phyloP scores from a whole-genome alignment of 2,113 vertebrate species.

The Rhegmatorhina hoffmannsi region DNA sequence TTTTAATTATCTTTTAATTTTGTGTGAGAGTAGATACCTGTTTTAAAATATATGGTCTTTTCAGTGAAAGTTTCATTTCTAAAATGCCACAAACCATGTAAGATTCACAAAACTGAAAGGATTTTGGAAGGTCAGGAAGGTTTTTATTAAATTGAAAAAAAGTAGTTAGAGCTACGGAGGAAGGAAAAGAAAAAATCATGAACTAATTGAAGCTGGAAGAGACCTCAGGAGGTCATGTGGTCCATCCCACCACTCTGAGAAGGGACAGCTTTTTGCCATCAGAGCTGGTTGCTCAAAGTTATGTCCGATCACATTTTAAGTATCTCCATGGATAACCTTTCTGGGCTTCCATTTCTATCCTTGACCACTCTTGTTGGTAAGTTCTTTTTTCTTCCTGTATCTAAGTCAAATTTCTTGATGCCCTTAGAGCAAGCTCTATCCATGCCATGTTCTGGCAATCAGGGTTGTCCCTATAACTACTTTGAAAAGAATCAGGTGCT shows the following conservation, averaged over 20 bases:
- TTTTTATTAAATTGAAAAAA: background rate
- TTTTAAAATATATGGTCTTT: background rate
- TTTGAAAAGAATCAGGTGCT: background rate
- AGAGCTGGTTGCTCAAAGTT: background rate
- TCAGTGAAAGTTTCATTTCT: background rate
- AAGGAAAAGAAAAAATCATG: background rate
- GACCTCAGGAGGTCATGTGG: background rate
- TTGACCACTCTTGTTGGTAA: rapidly evolving
- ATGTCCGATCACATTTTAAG: background rate
- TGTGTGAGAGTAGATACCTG: background rate
- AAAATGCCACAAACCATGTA: background rate
- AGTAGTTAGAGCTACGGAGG: background rate
- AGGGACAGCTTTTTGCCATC: background rate
- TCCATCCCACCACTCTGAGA: rapidly evolving
- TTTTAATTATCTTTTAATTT: background rate
- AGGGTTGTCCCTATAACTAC: background rate
- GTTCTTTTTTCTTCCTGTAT: background rate
- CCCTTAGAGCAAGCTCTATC: background rate
- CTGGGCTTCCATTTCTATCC: background rate
- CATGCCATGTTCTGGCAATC: background rate
- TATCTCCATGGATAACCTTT: background rate
- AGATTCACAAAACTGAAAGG: background rate
- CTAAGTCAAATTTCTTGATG: background rate
- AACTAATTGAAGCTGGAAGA: background rate
- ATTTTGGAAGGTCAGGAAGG: background rate